Percentiles rank a stretch among this genome's conserved stretches.
These are phyloP conservation scores for Grapholita molesta DNA, from an alignment of 1,140 invertebrate genomes.

Conservation along the genomic window DNA sequence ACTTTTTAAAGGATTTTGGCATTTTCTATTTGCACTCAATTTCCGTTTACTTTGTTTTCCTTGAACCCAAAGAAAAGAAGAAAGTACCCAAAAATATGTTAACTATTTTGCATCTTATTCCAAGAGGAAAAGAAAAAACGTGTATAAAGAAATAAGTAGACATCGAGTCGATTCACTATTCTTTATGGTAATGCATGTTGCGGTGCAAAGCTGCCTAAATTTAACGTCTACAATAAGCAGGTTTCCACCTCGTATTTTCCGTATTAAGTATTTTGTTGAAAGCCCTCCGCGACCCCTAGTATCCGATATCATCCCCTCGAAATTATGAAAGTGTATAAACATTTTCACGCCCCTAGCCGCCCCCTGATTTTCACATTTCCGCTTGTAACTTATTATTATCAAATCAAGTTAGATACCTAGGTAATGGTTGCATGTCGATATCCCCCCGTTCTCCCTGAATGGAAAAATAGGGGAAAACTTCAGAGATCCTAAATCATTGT, in stretches of 20 bases:
- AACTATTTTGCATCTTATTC: not conserved
- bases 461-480: constrained; percentile 59
- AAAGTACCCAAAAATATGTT: not conserved
- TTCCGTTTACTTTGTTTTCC: not conserved
- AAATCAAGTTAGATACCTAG: constrained; percentile 72
- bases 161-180: constrained; percentile 5
- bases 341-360: constrained; percentile 66
- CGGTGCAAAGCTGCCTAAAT: constrained; percentile 36
- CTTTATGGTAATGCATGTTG: constrained; percentile 39
- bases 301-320: constrained; percentile 68
- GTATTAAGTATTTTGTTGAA: constrained; percentile 71
- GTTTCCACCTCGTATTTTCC: constrained; percentile 62
- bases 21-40: not conserved
- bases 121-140: no score
- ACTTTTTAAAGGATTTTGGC: not conserved
- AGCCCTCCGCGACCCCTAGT: constrained; percentile 53
- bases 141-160: constrained; percentile 3
- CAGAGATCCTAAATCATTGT: constrained; percentile 69
- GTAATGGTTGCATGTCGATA: constrained; percentile 52
- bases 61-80: not conserved
- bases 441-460: constrained; percentile 44
- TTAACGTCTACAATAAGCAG: constrained; percentile 46
- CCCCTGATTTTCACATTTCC: constrained; percentile 62
- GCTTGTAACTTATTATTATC: constrained; percentile 72
- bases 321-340: constrained; percentile 78